Evolutionary conservation across 2,113 vertebrate genomes (phyloP).

Genomic region (Entelurus aequoreus): DNA sequence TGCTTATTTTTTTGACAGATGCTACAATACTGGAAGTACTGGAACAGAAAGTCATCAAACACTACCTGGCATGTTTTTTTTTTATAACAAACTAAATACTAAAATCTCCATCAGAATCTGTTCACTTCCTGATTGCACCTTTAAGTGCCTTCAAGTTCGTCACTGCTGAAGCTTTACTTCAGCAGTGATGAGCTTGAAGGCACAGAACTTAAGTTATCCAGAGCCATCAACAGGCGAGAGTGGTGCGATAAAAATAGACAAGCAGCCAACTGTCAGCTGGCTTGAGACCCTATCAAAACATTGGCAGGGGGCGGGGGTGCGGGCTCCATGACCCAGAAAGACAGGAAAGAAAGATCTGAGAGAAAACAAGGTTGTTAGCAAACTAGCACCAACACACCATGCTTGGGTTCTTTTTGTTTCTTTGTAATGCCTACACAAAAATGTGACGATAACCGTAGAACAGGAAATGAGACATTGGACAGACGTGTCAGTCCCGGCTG

Average conservation of each 20-base stretch:
- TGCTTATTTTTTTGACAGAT: no score
- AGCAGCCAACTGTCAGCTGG: slow-evolving; percentile 35
- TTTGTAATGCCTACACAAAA: neutral
- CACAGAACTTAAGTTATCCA: slow-evolving; percentile 34
- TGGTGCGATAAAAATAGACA: slow-evolving; percentile 53
- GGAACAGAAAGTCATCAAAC: no score
- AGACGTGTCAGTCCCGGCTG: no score
- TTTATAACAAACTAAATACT: no score
- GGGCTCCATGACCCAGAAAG: slow-evolving; percentile 31
- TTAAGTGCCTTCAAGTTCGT: no score
- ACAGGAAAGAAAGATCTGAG: slow-evolving; percentile 1
- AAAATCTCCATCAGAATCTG: no score
- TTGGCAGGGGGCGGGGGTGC: neutral
- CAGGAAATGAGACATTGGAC: no score
- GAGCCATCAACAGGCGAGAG: slow-evolving; percentile 47
- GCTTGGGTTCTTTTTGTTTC: neutral
- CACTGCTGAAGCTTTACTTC: no score
- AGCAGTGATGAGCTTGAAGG: slow-evolving; percentile 7
- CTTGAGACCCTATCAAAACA: slow-evolving; percentile 54
- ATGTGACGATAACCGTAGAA: neutral
- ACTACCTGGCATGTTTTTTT: no score
- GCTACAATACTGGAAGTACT: no score
- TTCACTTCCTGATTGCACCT: neutral
- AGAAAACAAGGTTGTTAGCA: neutral
- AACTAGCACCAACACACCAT: no score